phyloP scores from a whole-genome alignment of 92 coral and sea anemone species.

The Nematostella vectensis region DNA sequence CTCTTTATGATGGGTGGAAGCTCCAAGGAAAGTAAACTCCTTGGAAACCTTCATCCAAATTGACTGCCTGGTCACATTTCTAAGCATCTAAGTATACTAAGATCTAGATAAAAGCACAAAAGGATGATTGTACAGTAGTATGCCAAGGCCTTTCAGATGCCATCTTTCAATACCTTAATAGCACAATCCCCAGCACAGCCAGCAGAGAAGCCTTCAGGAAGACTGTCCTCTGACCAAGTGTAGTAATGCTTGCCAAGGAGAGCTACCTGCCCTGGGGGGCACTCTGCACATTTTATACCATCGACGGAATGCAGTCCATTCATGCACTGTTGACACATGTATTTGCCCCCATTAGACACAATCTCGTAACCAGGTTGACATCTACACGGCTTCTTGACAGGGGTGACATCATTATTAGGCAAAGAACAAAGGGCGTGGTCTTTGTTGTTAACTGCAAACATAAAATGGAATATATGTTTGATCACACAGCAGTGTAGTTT shows the following conservation, averaged over 20 bases:
- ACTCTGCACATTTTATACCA: conserved; percentile 41
- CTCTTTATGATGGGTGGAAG: too few relatives aligned
- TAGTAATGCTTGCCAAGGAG: conserved; percentile 61
- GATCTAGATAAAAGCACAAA: too few relatives aligned
- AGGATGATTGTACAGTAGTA: too few relatives aligned
- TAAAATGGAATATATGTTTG: too few relatives aligned
- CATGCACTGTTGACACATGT: conserved; percentile 26
- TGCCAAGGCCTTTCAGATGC: too few relatives aligned
- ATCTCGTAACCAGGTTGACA: conserved; percentile 63
- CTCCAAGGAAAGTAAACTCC: too few relatives aligned
- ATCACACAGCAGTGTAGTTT: too few relatives aligned
- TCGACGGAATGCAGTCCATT: conserved; percentile 30
- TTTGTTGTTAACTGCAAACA: too few relatives aligned
- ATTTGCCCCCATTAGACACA: not conserved
- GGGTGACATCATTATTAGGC: too few relatives aligned
- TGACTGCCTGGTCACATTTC: too few relatives aligned
- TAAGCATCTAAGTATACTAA: too few relatives aligned
- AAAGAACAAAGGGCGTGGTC: conserved; percentile 2
- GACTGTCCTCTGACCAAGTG: conserved; percentile 30
- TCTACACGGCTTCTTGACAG: conserved; percentile 17
- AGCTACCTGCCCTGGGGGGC: conserved; percentile 60
- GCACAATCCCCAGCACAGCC: conserved; percentile 58
- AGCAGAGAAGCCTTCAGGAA: conserved; percentile 58
- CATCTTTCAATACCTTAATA: conserved; percentile 46
- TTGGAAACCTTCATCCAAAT: too few relatives aligned